These are phyloP conservation scores for Scaptomyza montana DNA, from an alignment of 1,140 invertebrate species.

Conservation along the genomic window DNA sequence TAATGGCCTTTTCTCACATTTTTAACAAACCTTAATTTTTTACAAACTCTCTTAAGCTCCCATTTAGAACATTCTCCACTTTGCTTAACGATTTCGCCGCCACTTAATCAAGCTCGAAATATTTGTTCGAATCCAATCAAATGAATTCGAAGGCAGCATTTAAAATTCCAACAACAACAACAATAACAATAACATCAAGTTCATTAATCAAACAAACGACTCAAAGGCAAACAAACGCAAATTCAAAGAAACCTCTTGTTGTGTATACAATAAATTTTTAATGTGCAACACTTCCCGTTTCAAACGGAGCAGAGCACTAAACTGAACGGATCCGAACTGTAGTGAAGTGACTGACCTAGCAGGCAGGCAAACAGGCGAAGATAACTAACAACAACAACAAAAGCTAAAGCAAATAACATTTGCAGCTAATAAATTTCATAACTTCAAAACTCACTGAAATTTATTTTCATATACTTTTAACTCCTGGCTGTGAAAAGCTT, in stretches of 20 bases:
- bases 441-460: slow-evolving; percentile 40
- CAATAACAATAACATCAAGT: slow-evolving; percentile 13
- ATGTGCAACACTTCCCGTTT: slow-evolving; percentile 52
- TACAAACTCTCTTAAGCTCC: not conserved
- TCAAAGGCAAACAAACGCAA: slow-evolving; percentile 20
- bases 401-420: slow-evolving; percentile 20
- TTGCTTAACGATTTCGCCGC: not conserved
- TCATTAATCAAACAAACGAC: slow-evolving; percentile 50
- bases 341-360: slow-evolving; percentile 27
- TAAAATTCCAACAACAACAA: slow-evolving; percentile 1
- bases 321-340: too few species aligned
- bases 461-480: slow-evolving; percentile 39
- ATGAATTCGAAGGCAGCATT: slow-evolving; percentile 11
- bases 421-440: slow-evolving; percentile 54
- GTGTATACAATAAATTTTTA: slow-evolving; percentile 54
- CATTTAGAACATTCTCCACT: too few species aligned
- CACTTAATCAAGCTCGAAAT: slow-evolving; percentile 18
- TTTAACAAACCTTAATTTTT: not conserved
- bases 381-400: slow-evolving; percentile 22
- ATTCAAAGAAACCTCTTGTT: slow-evolving; percentile 39
- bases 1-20: not conserved
- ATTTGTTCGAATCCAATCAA: slow-evolving; percentile 38
- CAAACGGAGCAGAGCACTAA: slow-evolving; percentile 9
- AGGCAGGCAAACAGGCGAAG: slow-evolving; percentile 1
- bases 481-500: not conserved